These are phyloP conservation scores for Stenotaenia linearis DNA, from an alignment of 2,888 invertebrate genomes.

Conservation along the genomic window DNA sequence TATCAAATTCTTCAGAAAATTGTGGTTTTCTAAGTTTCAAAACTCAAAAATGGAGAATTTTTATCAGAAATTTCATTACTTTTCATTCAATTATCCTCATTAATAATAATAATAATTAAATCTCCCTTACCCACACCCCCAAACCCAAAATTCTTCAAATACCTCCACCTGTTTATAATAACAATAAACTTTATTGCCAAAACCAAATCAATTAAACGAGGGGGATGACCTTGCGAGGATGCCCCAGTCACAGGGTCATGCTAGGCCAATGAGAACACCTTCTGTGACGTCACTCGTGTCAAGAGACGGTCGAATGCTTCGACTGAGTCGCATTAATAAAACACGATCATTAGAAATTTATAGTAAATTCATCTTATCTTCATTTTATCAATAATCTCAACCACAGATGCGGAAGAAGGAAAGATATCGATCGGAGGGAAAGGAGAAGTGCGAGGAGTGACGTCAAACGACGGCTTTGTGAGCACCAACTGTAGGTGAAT, in stretches of 20 bases:
- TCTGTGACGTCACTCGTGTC: background rate
- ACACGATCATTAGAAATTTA: background rate
- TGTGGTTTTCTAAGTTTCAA: no score
- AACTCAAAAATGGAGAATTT: no score
- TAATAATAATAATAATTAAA: no score
- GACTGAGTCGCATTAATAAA: background rate
- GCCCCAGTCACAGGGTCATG: background rate
- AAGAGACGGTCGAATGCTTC: background rate
- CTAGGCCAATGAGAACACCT: background rate
- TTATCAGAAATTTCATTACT: no score
- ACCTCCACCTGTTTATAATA: no score
- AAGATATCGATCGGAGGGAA: background rate
- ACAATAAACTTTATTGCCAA: no score
- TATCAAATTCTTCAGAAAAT: no score
- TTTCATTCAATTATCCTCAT: no score
- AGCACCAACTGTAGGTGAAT: background rate
- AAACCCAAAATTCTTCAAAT: no score
- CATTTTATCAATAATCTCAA: background rate
- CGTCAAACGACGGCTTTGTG: background rate
- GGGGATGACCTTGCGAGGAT: background rate
- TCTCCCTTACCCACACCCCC: no score
- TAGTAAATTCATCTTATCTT: background rate
- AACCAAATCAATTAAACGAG: background rate
- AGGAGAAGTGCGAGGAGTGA: background rate
- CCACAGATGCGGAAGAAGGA: background rate